Evolutionary conservation across 2,888 invertebrate species (phyloP).

Genomic region (Monopis laevigella): DNA sequence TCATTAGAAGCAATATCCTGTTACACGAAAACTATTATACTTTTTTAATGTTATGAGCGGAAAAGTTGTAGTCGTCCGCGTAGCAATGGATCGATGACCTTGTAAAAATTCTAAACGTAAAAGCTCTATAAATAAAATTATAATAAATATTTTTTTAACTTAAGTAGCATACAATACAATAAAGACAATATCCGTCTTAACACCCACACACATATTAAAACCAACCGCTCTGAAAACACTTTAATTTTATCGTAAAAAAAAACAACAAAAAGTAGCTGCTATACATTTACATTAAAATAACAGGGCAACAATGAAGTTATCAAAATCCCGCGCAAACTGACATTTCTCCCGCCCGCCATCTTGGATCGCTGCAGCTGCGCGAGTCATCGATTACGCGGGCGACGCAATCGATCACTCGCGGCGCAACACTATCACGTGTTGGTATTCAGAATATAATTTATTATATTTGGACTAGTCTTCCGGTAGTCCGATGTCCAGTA

Average conservation of each 20-base stretch:
- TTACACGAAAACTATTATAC: too few species aligned
- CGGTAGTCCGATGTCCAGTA: conserved; percentile 34
- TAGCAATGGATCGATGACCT: too few species aligned
- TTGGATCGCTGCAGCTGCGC: conserved; percentile 31
- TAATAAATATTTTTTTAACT: too few species aligned
- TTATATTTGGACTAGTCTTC: conserved; percentile 53
- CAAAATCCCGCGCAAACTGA: conserved; percentile 22
- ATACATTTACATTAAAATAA: too few species aligned
- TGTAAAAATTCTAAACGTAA: too few species aligned
- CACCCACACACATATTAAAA: background rate
- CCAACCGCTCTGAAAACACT: conserved; percentile 1
- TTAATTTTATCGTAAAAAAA: background rate
- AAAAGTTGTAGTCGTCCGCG: too few species aligned
- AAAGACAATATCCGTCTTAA: too few species aligned
- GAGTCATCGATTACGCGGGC: conserved; percentile 32
- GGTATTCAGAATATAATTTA: conserved; percentile 38
- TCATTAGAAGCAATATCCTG: too few species aligned
- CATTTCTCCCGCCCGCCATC: conserved; percentile 30
- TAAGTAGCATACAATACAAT: too few species aligned
- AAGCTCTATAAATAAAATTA: too few species aligned
- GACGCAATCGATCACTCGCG: conserved; percentile 38
- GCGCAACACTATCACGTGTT: conserved; percentile 30
- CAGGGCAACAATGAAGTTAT: conserved; percentile 41
- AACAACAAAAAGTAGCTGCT: too few species aligned
- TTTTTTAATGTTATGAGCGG: too few species aligned